Evolutionary conservation across 2,888 invertebrate genomes (phyloP).

Genomic region (Pristionchus mayeri): DNA sequence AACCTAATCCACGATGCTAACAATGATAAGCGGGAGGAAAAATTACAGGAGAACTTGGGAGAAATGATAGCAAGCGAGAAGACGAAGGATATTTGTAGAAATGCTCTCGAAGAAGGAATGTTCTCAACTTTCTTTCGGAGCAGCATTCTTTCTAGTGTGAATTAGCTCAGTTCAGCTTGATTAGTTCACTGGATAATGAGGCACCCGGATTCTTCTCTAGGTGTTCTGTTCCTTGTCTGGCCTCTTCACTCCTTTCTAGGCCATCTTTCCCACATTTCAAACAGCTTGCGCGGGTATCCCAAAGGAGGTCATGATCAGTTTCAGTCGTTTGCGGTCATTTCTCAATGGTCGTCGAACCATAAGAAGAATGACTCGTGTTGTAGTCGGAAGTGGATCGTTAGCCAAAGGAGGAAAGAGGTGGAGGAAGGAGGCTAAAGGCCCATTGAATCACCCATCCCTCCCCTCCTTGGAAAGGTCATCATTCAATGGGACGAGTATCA

Average conservation of each 20-base stretch:
- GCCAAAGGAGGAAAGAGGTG: conserved; percentile 9
- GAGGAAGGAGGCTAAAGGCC: conserved; percentile 33
- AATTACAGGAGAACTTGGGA: not conserved
- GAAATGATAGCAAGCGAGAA: not conserved
- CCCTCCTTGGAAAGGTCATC: conserved; percentile 35
- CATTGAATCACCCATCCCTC: conserved; percentile 31
- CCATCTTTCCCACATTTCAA: conserved; percentile 7
- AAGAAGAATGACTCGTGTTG: not conserved
- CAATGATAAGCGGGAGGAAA: conserved; percentile 13
- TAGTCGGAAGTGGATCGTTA: conserved; percentile 41
- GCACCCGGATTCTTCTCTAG: not conserved
- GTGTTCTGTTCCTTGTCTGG: not conserved
- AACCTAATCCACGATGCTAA: conserved; percentile 36
- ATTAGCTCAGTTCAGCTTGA: not conserved
- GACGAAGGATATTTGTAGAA: not conserved
- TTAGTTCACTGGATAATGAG: not conserved
- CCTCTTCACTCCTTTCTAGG: not conserved
- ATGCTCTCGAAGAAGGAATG: not conserved
- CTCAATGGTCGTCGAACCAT: conserved; percentile 27
- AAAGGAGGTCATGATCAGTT: conserved; percentile 43
- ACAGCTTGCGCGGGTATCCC: conserved; percentile 23
- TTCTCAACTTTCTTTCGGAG: not conserved
- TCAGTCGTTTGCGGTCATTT: conserved; percentile 19
- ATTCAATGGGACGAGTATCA: conserved; percentile 16
- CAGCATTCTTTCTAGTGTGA: not conserved